phyloP scores from a whole-genome alignment of 2,888 invertebrate genomes.

The Notocelia uddmanniana region DNA sequence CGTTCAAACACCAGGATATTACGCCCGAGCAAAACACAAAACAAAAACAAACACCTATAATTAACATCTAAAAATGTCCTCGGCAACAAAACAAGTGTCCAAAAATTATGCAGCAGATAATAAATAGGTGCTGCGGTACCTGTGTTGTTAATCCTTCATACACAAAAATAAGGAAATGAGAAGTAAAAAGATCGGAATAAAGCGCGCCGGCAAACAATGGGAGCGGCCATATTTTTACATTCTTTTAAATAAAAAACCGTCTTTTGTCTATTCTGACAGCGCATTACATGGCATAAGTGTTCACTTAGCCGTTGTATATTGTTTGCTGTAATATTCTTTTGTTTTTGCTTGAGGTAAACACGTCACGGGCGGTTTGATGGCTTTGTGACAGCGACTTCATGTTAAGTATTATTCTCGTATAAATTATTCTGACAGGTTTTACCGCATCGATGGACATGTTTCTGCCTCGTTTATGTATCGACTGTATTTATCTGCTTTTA shows the following conservation, averaged over 20 bases:
- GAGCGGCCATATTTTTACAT: conserved; percentile 77
- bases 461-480: not conserved
- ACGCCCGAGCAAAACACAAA: not conserved
- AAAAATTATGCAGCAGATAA: conserved; percentile 65
- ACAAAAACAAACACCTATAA: conserved; percentile 29
- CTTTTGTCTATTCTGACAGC: conserved; percentile 79
- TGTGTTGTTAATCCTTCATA: conserved; percentile 82
- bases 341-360: conserved; percentile 55
- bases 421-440: conserved; percentile 9
- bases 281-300: conserved; percentile 80
- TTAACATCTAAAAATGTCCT: conserved; percentile 49
- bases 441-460: not conserved
- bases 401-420: not conserved
- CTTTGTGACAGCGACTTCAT: conserved; percentile 12
- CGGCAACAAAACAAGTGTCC: conserved; percentile 44
- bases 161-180: conserved; percentile 80
- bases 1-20: not conserved
- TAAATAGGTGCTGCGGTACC: conserved; percentile 63
- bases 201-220: conserved; percentile 68
- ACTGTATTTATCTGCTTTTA: not conserved
- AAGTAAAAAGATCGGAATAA: conserved; percentile 77
- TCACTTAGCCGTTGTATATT: conserved; percentile 67
- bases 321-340: conserved; percentile 65
- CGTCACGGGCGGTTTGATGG: conserved; percentile 41
- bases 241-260: conserved; percentile 68